phyloP scores from a whole-genome alignment of 2,797 vertebrate species.

The Smutsia gigantea region DNA sequence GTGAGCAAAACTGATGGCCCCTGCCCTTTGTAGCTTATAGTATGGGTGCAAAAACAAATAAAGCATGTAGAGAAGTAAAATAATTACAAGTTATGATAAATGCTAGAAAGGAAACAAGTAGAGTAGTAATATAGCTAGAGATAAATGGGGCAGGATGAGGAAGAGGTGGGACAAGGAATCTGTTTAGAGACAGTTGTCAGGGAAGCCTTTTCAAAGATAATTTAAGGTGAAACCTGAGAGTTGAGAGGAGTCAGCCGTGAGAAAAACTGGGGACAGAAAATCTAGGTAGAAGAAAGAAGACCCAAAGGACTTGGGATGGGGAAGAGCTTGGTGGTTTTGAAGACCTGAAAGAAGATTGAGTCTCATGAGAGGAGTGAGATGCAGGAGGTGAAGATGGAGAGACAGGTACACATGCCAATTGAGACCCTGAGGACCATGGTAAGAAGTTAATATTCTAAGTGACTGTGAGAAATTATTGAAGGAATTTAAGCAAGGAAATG shows the following conservation, averaged over 20 bases:
- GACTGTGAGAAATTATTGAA: not conserved
- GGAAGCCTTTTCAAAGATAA: not conserved
- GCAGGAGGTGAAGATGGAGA: not conserved
- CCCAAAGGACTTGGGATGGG: not conserved
- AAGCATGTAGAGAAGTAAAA: not conserved
- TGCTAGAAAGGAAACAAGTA: not conserved
- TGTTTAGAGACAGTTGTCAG: not conserved
- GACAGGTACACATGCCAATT: not conserved
- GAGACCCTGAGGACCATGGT: not conserved
- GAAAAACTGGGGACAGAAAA: not conserved
- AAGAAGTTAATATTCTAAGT: not conserved
- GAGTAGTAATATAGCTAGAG: not conserved
- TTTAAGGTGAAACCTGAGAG: not conserved
- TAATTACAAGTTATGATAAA: not conserved
- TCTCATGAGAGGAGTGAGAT: not conserved
- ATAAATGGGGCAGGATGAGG: not conserved
- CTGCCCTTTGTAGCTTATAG: not conserved
- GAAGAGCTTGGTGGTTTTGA: not conserved
- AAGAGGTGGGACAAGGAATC: not conserved
- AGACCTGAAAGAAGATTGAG: not conserved
- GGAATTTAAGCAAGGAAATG: not conserved
- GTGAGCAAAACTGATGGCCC: not conserved
- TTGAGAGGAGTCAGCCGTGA: not conserved
- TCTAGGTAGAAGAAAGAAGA: not conserved
- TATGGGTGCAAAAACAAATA: not conserved